Conservation (phyloP, 2,113 vertebrate species). For the Chloebia gouldiae region DNA sequence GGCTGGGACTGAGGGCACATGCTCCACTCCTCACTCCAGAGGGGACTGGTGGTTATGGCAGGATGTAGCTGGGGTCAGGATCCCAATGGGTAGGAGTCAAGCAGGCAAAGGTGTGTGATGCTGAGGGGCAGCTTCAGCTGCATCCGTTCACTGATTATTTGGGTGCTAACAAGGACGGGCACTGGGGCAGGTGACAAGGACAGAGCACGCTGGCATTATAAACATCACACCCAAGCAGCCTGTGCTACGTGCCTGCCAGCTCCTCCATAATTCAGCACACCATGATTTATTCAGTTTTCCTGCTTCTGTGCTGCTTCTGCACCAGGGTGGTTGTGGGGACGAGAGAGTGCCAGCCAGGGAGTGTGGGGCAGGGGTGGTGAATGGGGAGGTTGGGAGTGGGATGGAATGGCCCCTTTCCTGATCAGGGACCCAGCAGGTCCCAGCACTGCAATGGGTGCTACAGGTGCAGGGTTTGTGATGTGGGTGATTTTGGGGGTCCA, state of each 20-base stretch:
- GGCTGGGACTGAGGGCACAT: background rate
- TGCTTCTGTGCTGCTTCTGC: background rate
- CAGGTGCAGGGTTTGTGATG: fast-evolving
- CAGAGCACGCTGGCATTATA: fast-evolving
- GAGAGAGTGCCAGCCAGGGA: background rate
- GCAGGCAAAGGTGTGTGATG: fast-evolving
- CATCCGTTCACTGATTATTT: background rate
- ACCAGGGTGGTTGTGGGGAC: background rate
- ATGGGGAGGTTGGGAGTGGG: too few species aligned
- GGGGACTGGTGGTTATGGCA: fast-evolving
- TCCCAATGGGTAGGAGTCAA: background rate
- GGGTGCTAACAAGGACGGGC: fast-evolving
- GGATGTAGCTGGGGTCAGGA: background rate
- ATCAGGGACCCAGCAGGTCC: background rate
- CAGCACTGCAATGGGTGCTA: background rate
- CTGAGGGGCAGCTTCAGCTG: background rate
- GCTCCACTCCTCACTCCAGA: background rate
- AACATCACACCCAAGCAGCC: fast-evolving
- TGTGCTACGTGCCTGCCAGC: background rate
- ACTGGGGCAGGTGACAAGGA: background rate
- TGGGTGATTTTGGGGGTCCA: background rate
- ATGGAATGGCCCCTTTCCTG: background rate
- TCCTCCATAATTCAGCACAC: slow-evolving; percentile 9
- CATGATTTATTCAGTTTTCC: slow-evolving; percentile 32
- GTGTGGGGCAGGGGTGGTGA: fast-evolving